These are phyloP conservation scores for Acropora tenuis DNA, from an alignment of 64 coral and sea anemone species.

Conservation along the genomic window DNA sequence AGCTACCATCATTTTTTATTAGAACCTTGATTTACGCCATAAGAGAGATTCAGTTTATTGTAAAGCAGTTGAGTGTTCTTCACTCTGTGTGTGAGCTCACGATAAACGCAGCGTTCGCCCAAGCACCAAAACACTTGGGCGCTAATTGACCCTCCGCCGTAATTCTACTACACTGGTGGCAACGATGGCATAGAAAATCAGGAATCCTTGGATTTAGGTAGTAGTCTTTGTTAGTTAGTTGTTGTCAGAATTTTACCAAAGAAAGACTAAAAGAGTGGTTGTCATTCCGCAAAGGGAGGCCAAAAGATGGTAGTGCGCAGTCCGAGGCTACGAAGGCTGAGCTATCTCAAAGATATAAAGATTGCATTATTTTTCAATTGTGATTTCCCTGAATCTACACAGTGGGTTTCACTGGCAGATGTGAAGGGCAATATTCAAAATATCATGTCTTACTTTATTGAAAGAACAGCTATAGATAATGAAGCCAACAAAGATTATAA, in stretches of 20 bases:
- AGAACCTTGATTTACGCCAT: too few relatives aligned
- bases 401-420: slow-evolving; percentile 44
- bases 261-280: slow-evolving; percentile 67
- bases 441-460: slow-evolving; percentile 38
- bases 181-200: too few relatives aligned
- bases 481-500: slow-evolving; percentile 82
- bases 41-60: too few relatives aligned
- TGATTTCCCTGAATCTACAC: slow-evolving; percentile 57
- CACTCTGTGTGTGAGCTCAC: too few relatives aligned
- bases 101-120: too few relatives aligned
- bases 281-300: slow-evolving; percentile 51
- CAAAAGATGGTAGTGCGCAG: slow-evolving; percentile 69
- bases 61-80: too few relatives aligned
- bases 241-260: slow-evolving; percentile 48
- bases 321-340: slow-evolving; percentile 63
- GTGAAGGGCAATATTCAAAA: slow-evolving; percentile 52
- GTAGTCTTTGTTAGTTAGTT: too few relatives aligned
- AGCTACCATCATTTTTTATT: too few relatives aligned
- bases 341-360: slow-evolving; percentile 56
- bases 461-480: slow-evolving; percentile 77
- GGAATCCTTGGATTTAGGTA: too few relatives aligned
- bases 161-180: too few relatives aligned
- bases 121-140: too few relatives aligned
- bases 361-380: not conserved
- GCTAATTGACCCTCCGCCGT: too few relatives aligned